Evolutionary conservation across 2,888 invertebrate species (phyloP).

Genomic region (Sepioteuthis lessoniana): DNA sequence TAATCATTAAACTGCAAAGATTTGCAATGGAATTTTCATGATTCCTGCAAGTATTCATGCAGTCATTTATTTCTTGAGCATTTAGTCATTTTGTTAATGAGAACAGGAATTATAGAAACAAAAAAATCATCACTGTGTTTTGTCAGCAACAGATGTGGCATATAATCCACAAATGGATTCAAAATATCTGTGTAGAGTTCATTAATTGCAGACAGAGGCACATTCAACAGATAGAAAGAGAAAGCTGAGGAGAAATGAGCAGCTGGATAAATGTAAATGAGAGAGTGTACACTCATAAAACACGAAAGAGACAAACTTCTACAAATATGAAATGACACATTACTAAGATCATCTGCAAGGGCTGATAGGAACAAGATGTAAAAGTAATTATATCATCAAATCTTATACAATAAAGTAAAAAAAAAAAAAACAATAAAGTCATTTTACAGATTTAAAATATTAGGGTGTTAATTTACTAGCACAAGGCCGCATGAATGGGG

Average conservation of each 20-base stretch:
- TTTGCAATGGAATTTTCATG: background rate
- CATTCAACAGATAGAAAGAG: background rate
- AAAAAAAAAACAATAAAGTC: no score
- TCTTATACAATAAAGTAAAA: no score
- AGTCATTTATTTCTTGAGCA: no score
- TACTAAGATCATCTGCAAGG: background rate
- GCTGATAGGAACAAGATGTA: no score
- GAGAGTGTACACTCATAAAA: background rate
- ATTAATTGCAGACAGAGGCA: background rate
- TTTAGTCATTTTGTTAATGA: background rate
- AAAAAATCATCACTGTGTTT: background rate
- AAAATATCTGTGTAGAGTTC: background rate
- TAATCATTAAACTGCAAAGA: no score
- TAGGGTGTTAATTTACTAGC: no score
- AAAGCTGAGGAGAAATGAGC: background rate
- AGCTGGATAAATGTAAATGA: background rate
- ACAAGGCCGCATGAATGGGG: no score
- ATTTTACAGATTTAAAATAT: no score
- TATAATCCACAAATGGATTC: background rate
- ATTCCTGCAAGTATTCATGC: background rate
- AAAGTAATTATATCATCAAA: no score
- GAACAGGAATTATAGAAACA: background rate
- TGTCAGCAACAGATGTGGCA: background rate
- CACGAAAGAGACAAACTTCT: background rate
- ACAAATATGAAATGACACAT: background rate